Evolutionary conservation across 2,113 vertebrate genomes (phyloP).

Genomic region (Psilopsiagon aurifrons): DNA sequence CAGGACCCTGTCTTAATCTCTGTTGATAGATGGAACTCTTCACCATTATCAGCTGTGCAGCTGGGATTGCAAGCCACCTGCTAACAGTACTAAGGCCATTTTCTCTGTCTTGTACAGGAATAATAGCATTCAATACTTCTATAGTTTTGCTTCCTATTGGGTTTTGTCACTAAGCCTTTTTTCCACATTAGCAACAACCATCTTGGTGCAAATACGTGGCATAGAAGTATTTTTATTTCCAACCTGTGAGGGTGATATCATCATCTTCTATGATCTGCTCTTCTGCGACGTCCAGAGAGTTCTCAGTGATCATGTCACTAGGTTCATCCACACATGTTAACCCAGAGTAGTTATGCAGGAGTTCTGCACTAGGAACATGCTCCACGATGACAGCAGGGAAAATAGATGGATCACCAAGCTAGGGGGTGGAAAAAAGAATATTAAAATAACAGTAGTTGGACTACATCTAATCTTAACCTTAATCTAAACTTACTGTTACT

Average conservation of each 20-base stretch:
- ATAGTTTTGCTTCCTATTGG: background rate
- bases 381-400: slow-evolving; percentile 94
- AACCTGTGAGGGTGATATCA: slow-evolving; percentile 83
- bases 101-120: background rate
- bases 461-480: background rate
- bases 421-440: background rate
- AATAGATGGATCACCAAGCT: slow-evolving; percentile 85
- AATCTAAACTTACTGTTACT: background rate
- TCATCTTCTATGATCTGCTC: slow-evolving; percentile 85
- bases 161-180: background rate
- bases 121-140: background rate
- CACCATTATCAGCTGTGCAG: background rate
- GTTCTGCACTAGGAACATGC: slow-evolving; percentile 87
- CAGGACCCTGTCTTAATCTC: background rate
- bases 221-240: background rate
- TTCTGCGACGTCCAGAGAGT: slow-evolving; percentile 80
- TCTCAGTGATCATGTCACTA: slow-evolving; percentile 81
- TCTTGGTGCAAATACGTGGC: background rate
- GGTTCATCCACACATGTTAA: slow-evolving; percentile 84
- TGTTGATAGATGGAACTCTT: background rate
- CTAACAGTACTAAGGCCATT: background rate
- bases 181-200: background rate
- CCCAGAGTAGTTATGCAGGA: slow-evolving; percentile 86
- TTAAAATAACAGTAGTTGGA: background rate
- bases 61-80: background rate